Percentiles rank a stretch among this genome's conserved stretches.
These are phyloP conservation scores for Prosopocoilus inquinatus DNA, from an alignment of 2,888 invertebrate species.

Conservation along the genomic window DNA sequence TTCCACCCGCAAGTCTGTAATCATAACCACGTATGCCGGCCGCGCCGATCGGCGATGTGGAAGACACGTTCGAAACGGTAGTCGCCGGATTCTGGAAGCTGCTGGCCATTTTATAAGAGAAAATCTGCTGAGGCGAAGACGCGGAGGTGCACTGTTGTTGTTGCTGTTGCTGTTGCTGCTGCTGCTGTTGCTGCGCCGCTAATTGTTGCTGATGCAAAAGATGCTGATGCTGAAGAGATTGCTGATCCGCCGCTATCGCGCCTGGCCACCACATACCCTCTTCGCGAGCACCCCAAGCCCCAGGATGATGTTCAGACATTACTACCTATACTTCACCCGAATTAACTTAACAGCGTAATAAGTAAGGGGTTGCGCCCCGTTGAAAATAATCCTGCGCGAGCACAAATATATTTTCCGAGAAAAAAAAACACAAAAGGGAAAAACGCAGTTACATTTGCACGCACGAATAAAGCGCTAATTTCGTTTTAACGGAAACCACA, in stretches of 20 bases:
- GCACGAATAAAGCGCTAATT: too few species aligned
- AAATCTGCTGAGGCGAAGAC: conserved; percentile 68
- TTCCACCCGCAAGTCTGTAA: conserved; percentile 66
- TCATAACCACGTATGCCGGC: conserved; percentile 61
- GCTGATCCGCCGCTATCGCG: conserved; percentile 53
- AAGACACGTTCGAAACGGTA: conserved; percentile 62
- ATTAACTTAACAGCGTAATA: conserved; percentile 19
- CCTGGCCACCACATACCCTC: conserved; percentile 63
- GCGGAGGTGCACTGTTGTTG: conserved; percentile 55
- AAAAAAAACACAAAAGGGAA: conserved; percentile 19
- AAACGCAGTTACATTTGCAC: conserved; percentile 4
- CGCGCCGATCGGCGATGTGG: conserved; percentile 60
- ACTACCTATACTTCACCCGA: conserved; percentile 18
- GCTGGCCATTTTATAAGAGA: conserved; percentile 84
- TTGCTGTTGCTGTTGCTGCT: conserved; percentile 53
- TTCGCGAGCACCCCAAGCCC: conserved; percentile 64
- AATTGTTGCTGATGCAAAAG: conserved; percentile 47
- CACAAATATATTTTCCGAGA: conserved; percentile 7
- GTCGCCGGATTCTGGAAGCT: conserved; percentile 74
- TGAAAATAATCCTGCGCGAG: conserved; percentile 18
- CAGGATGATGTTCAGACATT: conserved; percentile 65
- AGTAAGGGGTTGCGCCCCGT: conserved; percentile 19
- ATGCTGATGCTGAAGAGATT: conserved; percentile 49
- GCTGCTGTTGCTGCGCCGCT: conserved; percentile 51
- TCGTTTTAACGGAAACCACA: conserved; percentile 9